These are phyloP conservation scores for Elachura formosa DNA, from an alignment of 2,113 vertebrate genomes.

Conservation along the genomic window DNA sequence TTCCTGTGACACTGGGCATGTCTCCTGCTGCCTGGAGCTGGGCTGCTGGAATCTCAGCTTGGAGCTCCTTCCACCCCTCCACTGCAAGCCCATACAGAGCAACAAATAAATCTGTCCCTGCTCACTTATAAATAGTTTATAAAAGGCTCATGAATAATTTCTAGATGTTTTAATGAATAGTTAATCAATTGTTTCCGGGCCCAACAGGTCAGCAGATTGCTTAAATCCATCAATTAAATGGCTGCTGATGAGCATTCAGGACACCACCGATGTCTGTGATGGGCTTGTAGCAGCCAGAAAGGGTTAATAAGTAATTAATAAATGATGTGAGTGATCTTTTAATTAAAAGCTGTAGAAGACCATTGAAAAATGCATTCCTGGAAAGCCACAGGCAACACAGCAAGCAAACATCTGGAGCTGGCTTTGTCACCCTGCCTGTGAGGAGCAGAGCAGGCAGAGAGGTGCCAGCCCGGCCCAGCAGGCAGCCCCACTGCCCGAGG, in stretches of 20 bases:
- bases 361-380: not conserved
- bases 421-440: not conserved
- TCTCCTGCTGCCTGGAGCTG: not conserved
- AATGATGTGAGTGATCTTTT: not conserved
- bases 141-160: constrained; percentile 46
- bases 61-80: not conserved
- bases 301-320: not conserved
- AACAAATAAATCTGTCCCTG: constrained; percentile 5
- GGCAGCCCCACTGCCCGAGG: not conserved
- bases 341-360: not conserved
- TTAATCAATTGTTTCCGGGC: constrained; percentile 33
- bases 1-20: not conserved
- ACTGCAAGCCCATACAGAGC: not conserved
- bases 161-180: constrained; percentile 44
- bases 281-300: not conserved
- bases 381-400: not conserved
- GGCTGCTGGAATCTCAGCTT: not conserved
- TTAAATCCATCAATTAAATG: not conserved
- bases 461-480: not conserved
- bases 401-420: not conserved
- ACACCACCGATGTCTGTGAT: not conserved
- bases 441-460: not conserved
- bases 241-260: not conserved
- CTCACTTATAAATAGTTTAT: constrained; percentile 42
- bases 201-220: constrained; percentile 15